Percentiles rank a stretch among this genome's conserved stretches.
These are phyloP conservation scores for Nymphalis io DNA, from an alignment of 1,140 invertebrate species.

Conservation along the genomic window DNA sequence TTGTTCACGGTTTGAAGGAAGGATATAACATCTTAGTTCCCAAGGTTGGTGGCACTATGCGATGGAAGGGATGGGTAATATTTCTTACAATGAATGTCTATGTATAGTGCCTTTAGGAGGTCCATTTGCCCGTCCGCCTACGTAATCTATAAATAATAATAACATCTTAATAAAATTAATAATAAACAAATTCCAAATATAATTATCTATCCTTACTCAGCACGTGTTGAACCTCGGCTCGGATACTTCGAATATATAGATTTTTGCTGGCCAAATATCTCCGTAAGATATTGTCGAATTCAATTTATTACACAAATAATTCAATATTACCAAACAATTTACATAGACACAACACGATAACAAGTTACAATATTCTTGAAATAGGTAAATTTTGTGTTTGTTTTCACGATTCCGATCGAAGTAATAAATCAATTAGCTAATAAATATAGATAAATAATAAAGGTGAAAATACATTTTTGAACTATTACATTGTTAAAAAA, in stretches of 20 bases:
- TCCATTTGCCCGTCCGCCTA: too few relatives aligned
- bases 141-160: too few relatives aligned
- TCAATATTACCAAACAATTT: constrained; percentile 25
- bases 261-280: constrained; percentile 36
- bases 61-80: too few relatives aligned
- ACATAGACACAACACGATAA: constrained; percentile 19
- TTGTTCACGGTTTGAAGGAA: too few relatives aligned
- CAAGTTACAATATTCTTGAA: constrained; percentile 10
- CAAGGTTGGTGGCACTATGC: too few relatives aligned
- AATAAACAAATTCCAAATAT: neutral
- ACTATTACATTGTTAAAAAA: neutral
- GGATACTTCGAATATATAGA: constrained; percentile 29
- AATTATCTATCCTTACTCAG: constrained; percentile 32
- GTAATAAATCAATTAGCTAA: constrained; percentile 7
- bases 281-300: constrained; percentile 20
- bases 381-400: neutral
- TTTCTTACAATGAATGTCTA: too few relatives aligned
- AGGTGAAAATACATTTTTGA: neutral
- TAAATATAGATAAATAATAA: constrained; percentile 15
- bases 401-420: constrained; percentile 6
- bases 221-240: constrained; percentile 29
- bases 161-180: neutral
- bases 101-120: too few relatives aligned
- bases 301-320: constrained; percentile 34
- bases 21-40: too few relatives aligned